Evolutionary conservation across 37 sponge, comb jelly and placozoan genomes (phyloP).

Genomic region (Chondrosia reniformis): DNA sequence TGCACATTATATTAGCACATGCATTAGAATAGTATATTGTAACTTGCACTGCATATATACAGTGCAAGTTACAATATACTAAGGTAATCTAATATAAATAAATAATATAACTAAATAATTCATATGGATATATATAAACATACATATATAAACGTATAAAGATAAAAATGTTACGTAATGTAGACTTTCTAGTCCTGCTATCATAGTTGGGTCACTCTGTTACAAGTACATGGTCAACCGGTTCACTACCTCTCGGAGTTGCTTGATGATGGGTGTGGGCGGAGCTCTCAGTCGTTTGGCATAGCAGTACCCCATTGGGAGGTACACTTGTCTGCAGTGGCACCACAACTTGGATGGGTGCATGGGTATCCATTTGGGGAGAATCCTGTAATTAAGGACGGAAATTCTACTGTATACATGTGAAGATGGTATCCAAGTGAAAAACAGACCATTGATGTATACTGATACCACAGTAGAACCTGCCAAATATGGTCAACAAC

Average conservation of each 20-base stretch:
- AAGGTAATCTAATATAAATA: no score
- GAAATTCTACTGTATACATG: no score
- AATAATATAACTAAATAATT: no score
- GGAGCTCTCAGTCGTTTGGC: slow-evolving; percentile 44
- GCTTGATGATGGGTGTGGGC: slow-evolving; percentile 29
- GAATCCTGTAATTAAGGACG: slow-evolving; percentile 36
- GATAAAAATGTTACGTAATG: no score
- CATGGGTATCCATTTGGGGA: slow-evolving; percentile 70
- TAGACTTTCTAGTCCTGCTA: not conserved
- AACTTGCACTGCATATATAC: no score
- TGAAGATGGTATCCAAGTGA: no score
- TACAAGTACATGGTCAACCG: no score
- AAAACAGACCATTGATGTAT: not conserved
- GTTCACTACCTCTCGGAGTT: slow-evolving; percentile 56
- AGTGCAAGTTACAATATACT: no score
- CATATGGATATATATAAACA: no score
- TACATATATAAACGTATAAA: no score
- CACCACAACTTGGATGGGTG: slow-evolving; percentile 92
- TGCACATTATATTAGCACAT: not conserved
- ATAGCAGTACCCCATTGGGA: slow-evolving; percentile 92
- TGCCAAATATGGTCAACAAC: not conserved
- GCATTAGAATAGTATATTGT: not conserved
- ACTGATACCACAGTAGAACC: not conserved
- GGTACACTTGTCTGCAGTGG: slow-evolving; percentile 90
- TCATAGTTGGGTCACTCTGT: not conserved